Conservation (phyloP, 1,140 invertebrate genomes). For the Aphis gossypii region DNA sequence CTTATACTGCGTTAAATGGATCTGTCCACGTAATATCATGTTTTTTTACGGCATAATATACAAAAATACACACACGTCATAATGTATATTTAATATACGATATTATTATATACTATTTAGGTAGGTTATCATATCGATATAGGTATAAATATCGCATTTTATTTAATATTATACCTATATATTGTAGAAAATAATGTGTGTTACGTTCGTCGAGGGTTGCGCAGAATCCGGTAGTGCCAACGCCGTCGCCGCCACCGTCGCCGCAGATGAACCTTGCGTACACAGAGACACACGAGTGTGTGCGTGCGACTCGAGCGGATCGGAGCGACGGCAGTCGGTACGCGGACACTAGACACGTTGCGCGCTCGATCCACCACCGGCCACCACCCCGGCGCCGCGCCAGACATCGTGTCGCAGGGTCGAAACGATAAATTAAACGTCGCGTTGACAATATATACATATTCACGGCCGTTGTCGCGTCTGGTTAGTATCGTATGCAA, state of each 20-base stretch:
- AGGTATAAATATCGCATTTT: neutral
- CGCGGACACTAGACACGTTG: slow-evolving; percentile 30
- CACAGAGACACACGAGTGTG: neutral
- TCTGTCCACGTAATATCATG: no score
- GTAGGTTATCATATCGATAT: neutral
- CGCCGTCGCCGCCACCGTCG: neutral
- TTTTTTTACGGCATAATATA: no score
- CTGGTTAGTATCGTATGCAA: neutral
- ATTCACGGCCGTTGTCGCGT: neutral
- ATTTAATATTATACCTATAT: neutral
- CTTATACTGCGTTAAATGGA: no score
- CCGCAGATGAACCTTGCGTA: neutral
- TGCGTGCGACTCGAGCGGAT: neutral
- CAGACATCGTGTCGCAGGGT: neutral
- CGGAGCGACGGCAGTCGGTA: slow-evolving; percentile 43
- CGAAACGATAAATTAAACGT: neutral
- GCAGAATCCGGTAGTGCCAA: neutral
- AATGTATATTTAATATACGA: no score
- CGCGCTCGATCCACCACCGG: neutral
- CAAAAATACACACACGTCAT: no score
- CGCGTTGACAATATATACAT: neutral
- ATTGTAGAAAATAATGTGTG: no score
- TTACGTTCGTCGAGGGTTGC: neutral
- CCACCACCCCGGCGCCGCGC: neutral
- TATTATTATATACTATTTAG: neutral